Percentiles rank a stretch among this genome's conserved stretches.
These are phyloP conservation scores for Ceratothoa steindachneri DNA, from an alignment of 2,888 invertebrate genomes.

Conservation along the genomic window DNA sequence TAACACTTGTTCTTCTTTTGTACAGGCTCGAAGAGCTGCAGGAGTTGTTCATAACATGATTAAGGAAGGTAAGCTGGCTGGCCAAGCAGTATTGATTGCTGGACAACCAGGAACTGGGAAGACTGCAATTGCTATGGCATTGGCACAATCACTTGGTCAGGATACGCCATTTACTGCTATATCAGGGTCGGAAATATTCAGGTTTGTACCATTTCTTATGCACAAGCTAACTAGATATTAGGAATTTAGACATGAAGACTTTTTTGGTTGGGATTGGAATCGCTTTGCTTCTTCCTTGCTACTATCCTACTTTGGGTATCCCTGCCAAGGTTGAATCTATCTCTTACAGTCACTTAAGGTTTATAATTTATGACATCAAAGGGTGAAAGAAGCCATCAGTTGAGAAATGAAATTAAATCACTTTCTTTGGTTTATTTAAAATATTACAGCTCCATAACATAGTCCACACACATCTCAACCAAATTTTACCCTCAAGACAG, in stretches of 20 bases:
- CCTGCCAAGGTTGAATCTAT: no score
- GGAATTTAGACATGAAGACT: neutral
- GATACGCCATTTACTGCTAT: conserved; percentile 98
- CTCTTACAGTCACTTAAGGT: no score
- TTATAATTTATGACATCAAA: no score
- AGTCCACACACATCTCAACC: no score
- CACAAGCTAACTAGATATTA: neutral
- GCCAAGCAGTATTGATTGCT: conserved; percentile 86
- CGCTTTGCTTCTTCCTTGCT: no score
- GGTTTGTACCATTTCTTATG: conserved; percentile 15
- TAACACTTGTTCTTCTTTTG: no score
- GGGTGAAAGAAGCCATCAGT: no score
- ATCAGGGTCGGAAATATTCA: conserved; percentile 95
- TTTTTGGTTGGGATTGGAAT: neutral
- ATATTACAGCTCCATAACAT: no score
- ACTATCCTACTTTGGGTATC: no score
- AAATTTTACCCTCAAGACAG: no score
- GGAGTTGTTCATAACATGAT: conserved; percentile 97
- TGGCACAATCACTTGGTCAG: conserved; percentile 84
- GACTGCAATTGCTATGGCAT: conserved; percentile 96
- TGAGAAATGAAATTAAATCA: no score
- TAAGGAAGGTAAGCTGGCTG: conserved; percentile 95
- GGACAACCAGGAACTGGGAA: conserved; percentile 97
- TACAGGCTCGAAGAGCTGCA: conserved; percentile 85
- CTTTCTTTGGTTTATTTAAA: no score